These are phyloP conservation scores for Tethya wilhelma DNA, from an alignment of 37 sponge, comb jelly and placozoan genomes.

Conservation along the genomic window DNA sequence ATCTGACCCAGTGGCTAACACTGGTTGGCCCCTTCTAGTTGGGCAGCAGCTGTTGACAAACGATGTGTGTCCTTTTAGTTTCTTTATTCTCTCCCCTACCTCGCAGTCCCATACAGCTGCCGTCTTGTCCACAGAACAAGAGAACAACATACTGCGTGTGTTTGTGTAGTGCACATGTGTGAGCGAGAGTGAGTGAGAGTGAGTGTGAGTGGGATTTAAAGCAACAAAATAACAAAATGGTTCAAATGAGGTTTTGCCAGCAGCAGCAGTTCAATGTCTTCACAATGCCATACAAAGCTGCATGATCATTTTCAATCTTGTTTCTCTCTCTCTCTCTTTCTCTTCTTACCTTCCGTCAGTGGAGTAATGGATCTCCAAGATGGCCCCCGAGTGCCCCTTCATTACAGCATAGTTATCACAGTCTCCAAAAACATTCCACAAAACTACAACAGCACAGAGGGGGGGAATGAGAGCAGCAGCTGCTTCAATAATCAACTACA, in stretches of 20 bases:
- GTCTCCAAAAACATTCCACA: conserved; percentile 99
- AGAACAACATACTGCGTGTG: conserved; percentile 66
- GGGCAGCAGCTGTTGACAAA: conserved; percentile 90
- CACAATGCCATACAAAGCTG: not conserved
- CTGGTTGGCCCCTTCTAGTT: conserved; percentile 61
- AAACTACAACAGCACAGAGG: conserved; percentile 29
- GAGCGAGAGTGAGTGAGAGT: not conserved
- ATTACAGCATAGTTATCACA: conserved; percentile 96
- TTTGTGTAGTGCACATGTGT: not conserved
- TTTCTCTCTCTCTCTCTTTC: too few relatives aligned
- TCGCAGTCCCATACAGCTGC: conserved; percentile 95
- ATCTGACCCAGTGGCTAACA: conserved; percentile 90
- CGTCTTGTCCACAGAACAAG: conserved; percentile 89
- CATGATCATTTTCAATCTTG: not conserved
- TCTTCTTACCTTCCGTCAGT: conserved; percentile 83
- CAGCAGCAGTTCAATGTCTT: too few relatives aligned
- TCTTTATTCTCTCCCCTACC: conserved; percentile 80
- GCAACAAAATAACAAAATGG: not conserved
- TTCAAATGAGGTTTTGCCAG: too few relatives aligned
- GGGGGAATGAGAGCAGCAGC: not conserved
- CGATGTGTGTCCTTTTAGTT: conserved; percentile 92
- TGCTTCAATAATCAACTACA: not conserved
- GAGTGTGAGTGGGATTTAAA: not conserved
- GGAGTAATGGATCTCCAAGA: conserved; percentile 87
- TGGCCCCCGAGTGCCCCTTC: conserved; percentile 86